Evolutionary conservation across 2,888 invertebrate genomes (phyloP).

Genomic region (Lapara coniferarum): DNA sequence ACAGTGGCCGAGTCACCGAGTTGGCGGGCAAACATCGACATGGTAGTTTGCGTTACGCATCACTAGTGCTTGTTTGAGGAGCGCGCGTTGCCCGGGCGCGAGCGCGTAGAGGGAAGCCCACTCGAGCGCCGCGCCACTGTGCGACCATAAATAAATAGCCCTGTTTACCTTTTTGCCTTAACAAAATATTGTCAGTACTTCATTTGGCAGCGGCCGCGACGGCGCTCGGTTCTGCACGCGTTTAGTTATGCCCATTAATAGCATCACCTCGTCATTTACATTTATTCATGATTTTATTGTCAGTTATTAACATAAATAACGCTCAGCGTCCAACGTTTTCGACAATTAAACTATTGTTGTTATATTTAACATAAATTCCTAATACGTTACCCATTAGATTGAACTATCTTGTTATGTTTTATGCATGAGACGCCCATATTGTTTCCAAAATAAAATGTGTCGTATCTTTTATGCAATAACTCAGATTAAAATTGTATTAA

Average conservation of each 20-base stretch:
- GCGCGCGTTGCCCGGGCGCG: slow-evolving; percentile 65
- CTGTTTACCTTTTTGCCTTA: slow-evolving; percentile 70
- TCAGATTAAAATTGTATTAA: slow-evolving; percentile 79
- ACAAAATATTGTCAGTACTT: slow-evolving; percentile 66
- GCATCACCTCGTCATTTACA: slow-evolving; percentile 20
- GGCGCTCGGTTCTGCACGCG: slow-evolving; percentile 1
- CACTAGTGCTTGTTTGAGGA: slow-evolving; percentile 78
- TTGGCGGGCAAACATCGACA: slow-evolving; percentile 78
- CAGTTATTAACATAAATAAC: slow-evolving; percentile 34
- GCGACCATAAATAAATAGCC: slow-evolving; percentile 74
- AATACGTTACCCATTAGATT: slow-evolving; percentile 67
- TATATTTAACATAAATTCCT: slow-evolving; percentile 66
- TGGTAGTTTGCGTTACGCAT: slow-evolving; percentile 82
- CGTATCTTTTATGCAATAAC: slow-evolving; percentile 74
- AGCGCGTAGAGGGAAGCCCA: slow-evolving; percentile 77
- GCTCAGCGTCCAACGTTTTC: slow-evolving; percentile 48
- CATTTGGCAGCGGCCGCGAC: slow-evolving; percentile 42
- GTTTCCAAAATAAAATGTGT: slow-evolving; percentile 73
- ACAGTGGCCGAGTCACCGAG: slow-evolving; percentile 42
- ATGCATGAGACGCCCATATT: slow-evolving; percentile 74
- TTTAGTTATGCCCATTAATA: slow-evolving; percentile 17
- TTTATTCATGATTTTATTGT: slow-evolving; percentile 23
- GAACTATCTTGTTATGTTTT: slow-evolving; percentile 63
- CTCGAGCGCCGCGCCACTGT: slow-evolving; percentile 54
- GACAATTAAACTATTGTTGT: slow-evolving; percentile 72